phyloP scores from a whole-genome alignment of 2,888 invertebrate genomes.

The Hyppa rectilinea region DNA sequence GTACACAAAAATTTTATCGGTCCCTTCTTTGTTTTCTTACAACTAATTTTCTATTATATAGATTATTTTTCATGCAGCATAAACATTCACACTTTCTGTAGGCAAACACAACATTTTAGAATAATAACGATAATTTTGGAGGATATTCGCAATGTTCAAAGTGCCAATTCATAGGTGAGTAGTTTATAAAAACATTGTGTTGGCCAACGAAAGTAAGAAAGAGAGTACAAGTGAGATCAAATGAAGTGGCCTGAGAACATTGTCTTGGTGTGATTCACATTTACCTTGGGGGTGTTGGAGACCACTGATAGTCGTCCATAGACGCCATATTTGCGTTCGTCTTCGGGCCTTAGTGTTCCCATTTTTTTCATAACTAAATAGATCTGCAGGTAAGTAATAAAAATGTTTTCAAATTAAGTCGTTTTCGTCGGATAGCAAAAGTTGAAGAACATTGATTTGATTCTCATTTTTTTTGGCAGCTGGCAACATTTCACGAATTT shows the following conservation, averaged over 20 bases:
- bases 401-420: neutral
- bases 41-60: slow-evolving; percentile 74
- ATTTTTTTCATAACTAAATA: slow-evolving; percentile 93
- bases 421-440: neutral
- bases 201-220: slow-evolving; percentile 70
- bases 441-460: neutral
- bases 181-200: slow-evolving; percentile 75
- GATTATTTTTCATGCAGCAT: slow-evolving; percentile 72
- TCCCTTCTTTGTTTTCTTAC: slow-evolving; percentile 79
- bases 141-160: slow-evolving; percentile 72
- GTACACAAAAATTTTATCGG: slow-evolving; percentile 85
- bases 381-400: slow-evolving; percentile 76
- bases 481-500: slow-evolving; percentile 1
- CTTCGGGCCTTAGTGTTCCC: slow-evolving; percentile 92
- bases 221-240: slow-evolving; percentile 38
- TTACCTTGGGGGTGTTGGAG: slow-evolving; percentile 83
- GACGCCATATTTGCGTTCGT: slow-evolving; percentile 92
- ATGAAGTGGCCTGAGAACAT: slow-evolving; percentile 81
- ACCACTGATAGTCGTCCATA: slow-evolving; percentile 88
- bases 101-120: slow-evolving; percentile 82
- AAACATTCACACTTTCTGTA: slow-evolving; percentile 84
- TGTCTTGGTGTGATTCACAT: slow-evolving; percentile 46
- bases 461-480: neutral
- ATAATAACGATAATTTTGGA: slow-evolving; percentile 35
- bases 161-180: slow-evolving; percentile 75